Conservation (phyloP, 2,113 vertebrate genomes). For the Phalacrocorax aristotelis region DNA sequence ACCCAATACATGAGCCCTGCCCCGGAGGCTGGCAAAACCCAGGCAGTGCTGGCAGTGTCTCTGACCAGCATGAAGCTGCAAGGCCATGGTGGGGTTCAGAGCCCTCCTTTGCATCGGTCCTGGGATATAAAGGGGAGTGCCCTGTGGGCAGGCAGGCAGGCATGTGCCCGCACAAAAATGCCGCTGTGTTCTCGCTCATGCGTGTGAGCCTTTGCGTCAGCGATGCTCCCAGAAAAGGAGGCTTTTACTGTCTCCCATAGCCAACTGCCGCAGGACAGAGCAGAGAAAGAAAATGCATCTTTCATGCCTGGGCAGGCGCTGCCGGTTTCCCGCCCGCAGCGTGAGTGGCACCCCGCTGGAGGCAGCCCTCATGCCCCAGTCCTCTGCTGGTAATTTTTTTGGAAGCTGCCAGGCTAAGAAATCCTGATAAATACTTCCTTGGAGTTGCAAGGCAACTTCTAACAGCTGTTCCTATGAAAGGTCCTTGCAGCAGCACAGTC, state of each 20-base stretch:
- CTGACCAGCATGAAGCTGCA: accelerated
- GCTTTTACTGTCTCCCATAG: not conserved
- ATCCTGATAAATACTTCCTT: not conserved
- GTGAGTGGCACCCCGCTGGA: accelerated
- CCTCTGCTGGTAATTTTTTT: not conserved
- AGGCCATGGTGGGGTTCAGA: not conserved
- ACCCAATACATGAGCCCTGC: not conserved
- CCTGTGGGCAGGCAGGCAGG: not conserved
- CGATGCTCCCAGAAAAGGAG: not conserved
- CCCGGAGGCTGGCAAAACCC: not conserved
- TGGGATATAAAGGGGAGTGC: not conserved
- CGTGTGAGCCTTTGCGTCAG: not conserved
- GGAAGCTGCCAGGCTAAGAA: not conserved
- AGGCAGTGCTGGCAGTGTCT: accelerated
- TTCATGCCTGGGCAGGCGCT: not conserved
- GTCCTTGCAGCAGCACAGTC: not conserved
- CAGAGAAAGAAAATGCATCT: not conserved
- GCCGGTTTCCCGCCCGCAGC: not conserved
- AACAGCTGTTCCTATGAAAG: not conserved
- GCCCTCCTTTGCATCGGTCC: not conserved
- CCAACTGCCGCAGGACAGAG: not conserved
- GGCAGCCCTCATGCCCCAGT: accelerated
- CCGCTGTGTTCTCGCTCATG: accelerated
- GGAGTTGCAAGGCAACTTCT: not conserved
- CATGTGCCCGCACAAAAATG: accelerated